A percentile compares a stretch with the other conserved stretches of the same genome.
Conservation (phyloP, 2,797 vertebrate genomes). For the Notolabrus celidotus region DNA sequence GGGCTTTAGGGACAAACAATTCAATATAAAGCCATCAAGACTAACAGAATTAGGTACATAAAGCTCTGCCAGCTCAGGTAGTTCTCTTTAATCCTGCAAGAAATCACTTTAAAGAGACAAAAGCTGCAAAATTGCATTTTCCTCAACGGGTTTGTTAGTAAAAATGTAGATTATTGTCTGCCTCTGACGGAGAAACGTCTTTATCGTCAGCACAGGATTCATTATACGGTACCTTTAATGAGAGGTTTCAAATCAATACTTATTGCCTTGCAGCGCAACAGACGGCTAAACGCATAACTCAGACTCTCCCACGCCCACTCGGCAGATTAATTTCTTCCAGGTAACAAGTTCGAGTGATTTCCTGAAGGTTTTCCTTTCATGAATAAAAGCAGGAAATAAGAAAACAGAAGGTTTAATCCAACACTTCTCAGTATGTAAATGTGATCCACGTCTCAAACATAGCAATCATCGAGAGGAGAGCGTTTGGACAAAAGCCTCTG, state of each 20-base stretch:
- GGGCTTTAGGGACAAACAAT: neutral
- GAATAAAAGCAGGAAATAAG: conserved; percentile 37
- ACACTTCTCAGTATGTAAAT: conserved; percentile 12
- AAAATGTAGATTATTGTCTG: conserved; percentile 5
- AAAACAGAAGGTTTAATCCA: conserved; percentile 20
- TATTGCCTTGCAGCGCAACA: conserved; percentile 34
- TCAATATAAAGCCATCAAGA: conserved; percentile 12
- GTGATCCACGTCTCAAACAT: conserved; percentile 37
- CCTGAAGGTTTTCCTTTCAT: conserved; percentile 22
- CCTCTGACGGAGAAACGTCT: no score
- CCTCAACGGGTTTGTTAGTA: conserved; percentile 7
- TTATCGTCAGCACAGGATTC: conserved; percentile 43
- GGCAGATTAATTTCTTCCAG: conserved; percentile 46
- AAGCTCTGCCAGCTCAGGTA: neutral
- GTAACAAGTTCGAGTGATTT: conserved; percentile 51
- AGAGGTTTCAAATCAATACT: conserved; percentile 58
- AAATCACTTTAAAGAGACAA: conserved; percentile 6
- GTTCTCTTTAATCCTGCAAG: neutral
- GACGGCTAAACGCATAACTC: conserved; percentile 18
- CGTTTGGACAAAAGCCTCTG: conserved; percentile 20
- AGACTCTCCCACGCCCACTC: conserved; percentile 1
- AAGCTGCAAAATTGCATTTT: neutral
- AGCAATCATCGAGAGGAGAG: neutral
- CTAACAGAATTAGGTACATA: no score
- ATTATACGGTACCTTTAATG: conserved; percentile 55